Percentiles rank a stretch among this genome's conserved stretches.
These are phyloP conservation scores for Recurvirostra avosetta DNA, from an alignment of 2,113 vertebrate species.

Conservation along the genomic window DNA sequence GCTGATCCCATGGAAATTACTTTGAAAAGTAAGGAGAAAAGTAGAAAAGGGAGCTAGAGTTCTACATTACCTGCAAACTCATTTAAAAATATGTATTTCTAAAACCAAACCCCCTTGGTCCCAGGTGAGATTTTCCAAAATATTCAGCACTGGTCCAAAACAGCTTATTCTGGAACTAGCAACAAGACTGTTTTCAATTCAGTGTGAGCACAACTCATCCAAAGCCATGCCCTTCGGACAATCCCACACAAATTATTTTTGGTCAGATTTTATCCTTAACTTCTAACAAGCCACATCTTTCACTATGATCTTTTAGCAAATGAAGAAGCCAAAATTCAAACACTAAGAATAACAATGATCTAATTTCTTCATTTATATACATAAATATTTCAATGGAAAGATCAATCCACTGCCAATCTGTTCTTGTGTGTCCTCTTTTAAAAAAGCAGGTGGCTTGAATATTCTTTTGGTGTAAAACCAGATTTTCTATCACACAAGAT, in stretches of 20 bases:
- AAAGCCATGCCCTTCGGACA: background rate
- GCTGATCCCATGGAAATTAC: background rate
- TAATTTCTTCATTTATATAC: background rate
- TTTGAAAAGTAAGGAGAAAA: background rate
- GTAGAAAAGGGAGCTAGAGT: background rate
- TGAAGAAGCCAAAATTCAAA: slow-evolving; percentile 36
- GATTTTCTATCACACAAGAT: background rate
- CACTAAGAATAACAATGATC: background rate
- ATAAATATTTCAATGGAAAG: background rate
- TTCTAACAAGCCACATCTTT: slow-evolving; percentile 44
- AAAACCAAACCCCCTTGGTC: background rate
- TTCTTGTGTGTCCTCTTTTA: background rate
- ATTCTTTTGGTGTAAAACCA: background rate
- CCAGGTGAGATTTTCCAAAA: background rate
- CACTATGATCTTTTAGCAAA: slow-evolving; percentile 41
- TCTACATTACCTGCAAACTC: background rate
- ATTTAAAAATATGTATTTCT: background rate
- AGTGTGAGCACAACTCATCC: background rate
- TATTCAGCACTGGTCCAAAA: background rate
- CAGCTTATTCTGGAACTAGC: background rate
- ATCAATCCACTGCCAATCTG: background rate
- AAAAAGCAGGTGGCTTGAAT: background rate
- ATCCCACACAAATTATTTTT: background rate
- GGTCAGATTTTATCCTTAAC: slow-evolving; percentile 24
- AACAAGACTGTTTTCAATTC: background rate